A percentile compares a stretch with the other conserved stretches of the same genome.
Conservation (phyloP, 2,888 invertebrate genomes). For the Nymphalis polychloros region DNA sequence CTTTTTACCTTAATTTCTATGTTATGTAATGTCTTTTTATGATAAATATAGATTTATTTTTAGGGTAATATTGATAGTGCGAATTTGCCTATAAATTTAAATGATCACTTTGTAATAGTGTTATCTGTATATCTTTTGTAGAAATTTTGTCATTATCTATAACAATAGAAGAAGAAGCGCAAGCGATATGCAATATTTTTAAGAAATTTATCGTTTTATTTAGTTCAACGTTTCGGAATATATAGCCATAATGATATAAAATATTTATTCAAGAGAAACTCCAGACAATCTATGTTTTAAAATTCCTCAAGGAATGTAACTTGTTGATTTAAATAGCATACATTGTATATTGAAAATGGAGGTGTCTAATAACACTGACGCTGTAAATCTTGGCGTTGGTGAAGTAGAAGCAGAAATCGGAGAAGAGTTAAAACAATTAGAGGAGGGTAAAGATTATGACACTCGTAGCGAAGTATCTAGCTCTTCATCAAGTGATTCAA, state of each 20-base stretch:
- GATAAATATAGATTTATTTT: too few species aligned
- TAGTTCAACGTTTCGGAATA: background rate
- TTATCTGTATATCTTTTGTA: background rate
- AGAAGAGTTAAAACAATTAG: conserved; percentile 89
- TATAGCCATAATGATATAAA: background rate
- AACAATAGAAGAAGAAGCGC: background rate
- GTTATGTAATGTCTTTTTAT: too few species aligned
- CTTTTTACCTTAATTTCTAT: too few species aligned
- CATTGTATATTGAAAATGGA: conserved; percentile 62
- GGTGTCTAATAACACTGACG: conserved; percentile 80
- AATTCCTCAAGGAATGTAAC: background rate
- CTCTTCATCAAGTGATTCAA: conserved; percentile 86
- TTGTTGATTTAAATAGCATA: conserved; percentile 3
- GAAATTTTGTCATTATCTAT: background rate
- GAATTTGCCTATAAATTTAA: background rate
- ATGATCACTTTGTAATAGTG: background rate
- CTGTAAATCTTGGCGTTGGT: conserved; percentile 84
- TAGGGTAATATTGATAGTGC: background rate
- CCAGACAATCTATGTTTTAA: background rate
- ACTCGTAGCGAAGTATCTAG: conserved; percentile 95
- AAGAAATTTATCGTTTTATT: background rate
- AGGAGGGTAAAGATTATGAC: conserved; percentile 89
- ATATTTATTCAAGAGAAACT: background rate
- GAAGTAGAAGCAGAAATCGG: conserved; percentile 88
- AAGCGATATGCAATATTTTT: background rate